Percentiles rank a stretch among this genome's conserved stretches.
Evolutionary conservation across 2,888 invertebrate species (phyloP).

Genomic region (Acanthoscelides obtectus): DNA sequence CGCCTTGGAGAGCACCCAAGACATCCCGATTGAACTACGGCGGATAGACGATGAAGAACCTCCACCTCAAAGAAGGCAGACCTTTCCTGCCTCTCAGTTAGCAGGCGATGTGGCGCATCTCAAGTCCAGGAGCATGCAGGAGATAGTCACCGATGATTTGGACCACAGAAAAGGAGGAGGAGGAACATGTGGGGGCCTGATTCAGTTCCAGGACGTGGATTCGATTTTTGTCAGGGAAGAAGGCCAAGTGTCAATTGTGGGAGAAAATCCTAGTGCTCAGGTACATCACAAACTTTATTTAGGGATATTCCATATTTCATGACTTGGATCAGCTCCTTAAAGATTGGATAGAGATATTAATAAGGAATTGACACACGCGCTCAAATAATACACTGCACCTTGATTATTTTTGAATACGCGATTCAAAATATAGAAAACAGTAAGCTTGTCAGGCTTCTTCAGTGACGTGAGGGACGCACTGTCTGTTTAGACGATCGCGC

Average conservation of each 20-base stretch:
- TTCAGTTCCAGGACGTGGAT: constrained; percentile 7
- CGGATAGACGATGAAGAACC: constrained; percentile 63
- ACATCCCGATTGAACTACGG: constrained; percentile 83
- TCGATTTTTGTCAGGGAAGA: not conserved
- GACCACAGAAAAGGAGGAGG: constrained; percentile 32
- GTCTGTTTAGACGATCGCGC: too few relatives aligned
- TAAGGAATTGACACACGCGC: too few relatives aligned
- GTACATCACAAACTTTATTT: too few relatives aligned
- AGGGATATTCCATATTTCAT: too few relatives aligned
- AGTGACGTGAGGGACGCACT: too few relatives aligned
- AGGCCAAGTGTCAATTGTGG: constrained; percentile 8
- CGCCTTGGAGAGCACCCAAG: constrained; percentile 56
- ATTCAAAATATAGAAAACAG: too few relatives aligned
- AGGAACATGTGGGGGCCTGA: not conserved
- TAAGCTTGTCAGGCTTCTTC: too few relatives aligned
- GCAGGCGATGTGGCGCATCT: constrained; percentile 50
- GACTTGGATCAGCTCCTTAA: too few relatives aligned
- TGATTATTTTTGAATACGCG: too few relatives aligned
- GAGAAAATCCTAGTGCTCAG: not conserved
- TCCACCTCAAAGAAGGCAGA: constrained; percentile 53
- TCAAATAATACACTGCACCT: too few relatives aligned
- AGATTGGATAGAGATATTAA: too few relatives aligned
- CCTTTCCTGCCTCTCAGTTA: constrained; percentile 47
- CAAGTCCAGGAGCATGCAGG: constrained; percentile 80
- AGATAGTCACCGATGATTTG: constrained; percentile 72